phyloP scores from a whole-genome alignment of 2,113 vertebrate genomes.

The Cynopterus brachyotis region DNA sequence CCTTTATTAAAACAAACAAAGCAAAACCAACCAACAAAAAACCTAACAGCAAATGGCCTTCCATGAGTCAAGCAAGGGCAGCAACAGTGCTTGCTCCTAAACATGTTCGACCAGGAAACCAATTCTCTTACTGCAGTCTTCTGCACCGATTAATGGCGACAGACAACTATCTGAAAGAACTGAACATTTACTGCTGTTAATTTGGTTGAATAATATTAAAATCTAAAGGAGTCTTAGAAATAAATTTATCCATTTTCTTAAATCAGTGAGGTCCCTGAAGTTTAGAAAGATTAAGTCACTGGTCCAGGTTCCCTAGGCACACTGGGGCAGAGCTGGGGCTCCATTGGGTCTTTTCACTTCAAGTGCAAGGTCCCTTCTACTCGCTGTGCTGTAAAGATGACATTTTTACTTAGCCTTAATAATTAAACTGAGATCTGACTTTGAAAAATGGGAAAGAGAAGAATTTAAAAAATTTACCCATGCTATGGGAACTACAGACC shows the following conservation, averaged over 20 bases:
- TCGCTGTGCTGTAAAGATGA: not conserved
- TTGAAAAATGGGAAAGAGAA: not conserved
- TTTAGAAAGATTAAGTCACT: not conserved
- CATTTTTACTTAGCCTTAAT: slow-evolving; percentile 8
- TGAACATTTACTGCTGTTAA: not conserved
- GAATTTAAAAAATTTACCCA: not conserved
- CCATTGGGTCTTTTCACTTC: not conserved
- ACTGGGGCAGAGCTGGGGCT: not conserved
- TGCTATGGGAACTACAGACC: not conserved
- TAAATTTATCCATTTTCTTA: not conserved
- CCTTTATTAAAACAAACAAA: not conserved
- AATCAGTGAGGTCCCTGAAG: not conserved
- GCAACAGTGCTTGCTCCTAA: not conserved
- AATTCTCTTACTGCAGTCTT: not conserved
- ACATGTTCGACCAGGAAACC: not conserved
- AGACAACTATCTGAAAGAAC: not conserved
- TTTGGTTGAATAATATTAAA: not conserved
- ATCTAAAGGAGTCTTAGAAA: not conserved
- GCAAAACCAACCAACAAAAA: not conserved
- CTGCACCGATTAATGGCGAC: not conserved
- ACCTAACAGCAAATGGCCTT: not conserved
- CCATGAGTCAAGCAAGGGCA: not conserved
- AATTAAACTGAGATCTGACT: slow-evolving; percentile 10
- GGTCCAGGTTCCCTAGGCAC: not conserved
- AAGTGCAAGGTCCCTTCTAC: not conserved